Percentiles rank a stretch among this genome's conserved stretches.
These are phyloP conservation scores for Tenthredo notha DNA, from an alignment of 2,888 invertebrate genomes.

Conservation along the genomic window DNA sequence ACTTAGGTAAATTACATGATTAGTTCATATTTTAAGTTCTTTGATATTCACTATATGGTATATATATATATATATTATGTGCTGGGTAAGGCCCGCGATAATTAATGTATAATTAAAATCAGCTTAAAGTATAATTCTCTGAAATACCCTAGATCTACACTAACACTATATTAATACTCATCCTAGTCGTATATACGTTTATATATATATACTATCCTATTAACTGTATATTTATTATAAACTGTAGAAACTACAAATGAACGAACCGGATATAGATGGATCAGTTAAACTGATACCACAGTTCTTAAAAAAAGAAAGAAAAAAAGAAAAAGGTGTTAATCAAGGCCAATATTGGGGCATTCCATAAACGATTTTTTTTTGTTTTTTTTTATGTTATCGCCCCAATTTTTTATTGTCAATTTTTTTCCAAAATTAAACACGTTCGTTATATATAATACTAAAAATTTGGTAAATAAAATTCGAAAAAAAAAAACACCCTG, in stretches of 20 bases:
- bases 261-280: not conserved
- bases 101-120: constrained; percentile 28
- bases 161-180: not conserved
- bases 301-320: not conserved
- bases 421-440: too few relatives aligned
- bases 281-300: not conserved
- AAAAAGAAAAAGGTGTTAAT: not conserved
- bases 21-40: not conserved
- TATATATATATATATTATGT: not conserved
- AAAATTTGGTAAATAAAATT: too few relatives aligned
- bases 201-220: not conserved
- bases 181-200: not conserved
- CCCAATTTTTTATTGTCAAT: too few relatives aligned
- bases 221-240: not conserved
- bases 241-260: not conserved
- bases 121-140: constrained; percentile 11
- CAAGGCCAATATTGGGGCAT: not conserved
- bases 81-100: not conserved
- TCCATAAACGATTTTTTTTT: too few relatives aligned
- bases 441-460: too few relatives aligned
- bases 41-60: not conserved
- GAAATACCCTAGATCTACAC: not conserved
- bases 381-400: too few relatives aligned
- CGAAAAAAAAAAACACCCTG: too few relatives aligned
- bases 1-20: too few relatives aligned